phyloP scores from a whole-genome alignment of 2,797 vertebrate genomes.

The Notolabrus celidotus region DNA sequence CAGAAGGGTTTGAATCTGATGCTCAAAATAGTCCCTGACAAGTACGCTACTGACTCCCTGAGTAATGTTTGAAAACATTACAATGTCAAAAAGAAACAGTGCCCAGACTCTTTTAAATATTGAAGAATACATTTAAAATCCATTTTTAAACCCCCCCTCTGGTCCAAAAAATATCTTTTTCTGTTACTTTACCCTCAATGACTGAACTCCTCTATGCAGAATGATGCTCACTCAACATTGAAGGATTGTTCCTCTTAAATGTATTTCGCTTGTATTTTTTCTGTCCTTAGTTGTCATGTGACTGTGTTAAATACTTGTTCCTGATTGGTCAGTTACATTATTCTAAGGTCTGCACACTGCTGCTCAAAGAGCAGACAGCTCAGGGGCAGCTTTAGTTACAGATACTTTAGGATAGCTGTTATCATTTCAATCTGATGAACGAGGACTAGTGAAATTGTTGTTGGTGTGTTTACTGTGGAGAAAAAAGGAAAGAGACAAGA shows the following conservation, averaged over 20 bases:
- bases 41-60: background rate
- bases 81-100: background rate
- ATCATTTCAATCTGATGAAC: too few relatives aligned
- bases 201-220: conserved; percentile 2
- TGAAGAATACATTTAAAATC: background rate
- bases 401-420: too few relatives aligned
- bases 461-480: too few relatives aligned
- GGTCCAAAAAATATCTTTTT: background rate
- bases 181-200: background rate
- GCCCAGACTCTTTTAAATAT: background rate
- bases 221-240: background rate
- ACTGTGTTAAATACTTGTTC: background rate
- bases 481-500: too few relatives aligned
- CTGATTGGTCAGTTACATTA: too few relatives aligned
- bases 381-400: too few relatives aligned
- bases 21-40: background rate
- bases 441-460: too few relatives aligned
- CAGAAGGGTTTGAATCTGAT: background rate
- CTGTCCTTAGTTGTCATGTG: too few relatives aligned
- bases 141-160: background rate
- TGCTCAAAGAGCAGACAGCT: too few relatives aligned
- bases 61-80: background rate
- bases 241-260: background rate
- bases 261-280: too few relatives aligned
- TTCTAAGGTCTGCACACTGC: too few relatives aligned